phyloP scores from a whole-genome alignment of 2,113 vertebrate species.

The Psammodynastes pulverulentus region DNA sequence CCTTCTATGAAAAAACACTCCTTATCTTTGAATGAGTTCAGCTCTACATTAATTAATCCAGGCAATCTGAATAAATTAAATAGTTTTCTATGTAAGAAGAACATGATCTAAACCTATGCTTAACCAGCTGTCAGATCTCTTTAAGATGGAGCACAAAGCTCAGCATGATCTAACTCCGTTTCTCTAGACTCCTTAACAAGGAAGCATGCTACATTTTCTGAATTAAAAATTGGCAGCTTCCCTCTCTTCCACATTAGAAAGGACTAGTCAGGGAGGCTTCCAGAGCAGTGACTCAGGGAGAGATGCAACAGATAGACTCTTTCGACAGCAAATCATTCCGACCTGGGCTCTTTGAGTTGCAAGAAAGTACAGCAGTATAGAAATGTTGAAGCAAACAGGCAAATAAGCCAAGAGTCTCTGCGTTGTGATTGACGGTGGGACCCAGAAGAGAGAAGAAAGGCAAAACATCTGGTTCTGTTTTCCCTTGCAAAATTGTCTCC shows the following conservation, averaged over 20 bases:
- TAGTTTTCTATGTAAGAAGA: not conserved
- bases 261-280: not conserved
- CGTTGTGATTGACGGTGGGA: conserved; percentile 55
- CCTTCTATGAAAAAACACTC: not conserved
- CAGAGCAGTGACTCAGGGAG: not conserved
- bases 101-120: not conserved
- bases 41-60: not conserved
- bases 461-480: conserved; percentile 75
- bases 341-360: conserved; percentile 4
- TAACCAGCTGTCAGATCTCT: not conserved
- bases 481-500: conserved; percentile 73
- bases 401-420: not conserved
- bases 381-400: not conserved
- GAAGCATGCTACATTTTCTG: not conserved
- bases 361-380: not conserved
- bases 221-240: not conserved
- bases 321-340: not conserved
- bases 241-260: not conserved
- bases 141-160: not conserved
- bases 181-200: not conserved
- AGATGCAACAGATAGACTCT: not conserved
- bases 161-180: not conserved
- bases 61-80: not conserved
- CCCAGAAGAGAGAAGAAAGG: conserved; percentile 62
- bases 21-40: not conserved